Conservation (phyloP, 1,140 invertebrate genomes). For the Penaeus indicus region DNA sequence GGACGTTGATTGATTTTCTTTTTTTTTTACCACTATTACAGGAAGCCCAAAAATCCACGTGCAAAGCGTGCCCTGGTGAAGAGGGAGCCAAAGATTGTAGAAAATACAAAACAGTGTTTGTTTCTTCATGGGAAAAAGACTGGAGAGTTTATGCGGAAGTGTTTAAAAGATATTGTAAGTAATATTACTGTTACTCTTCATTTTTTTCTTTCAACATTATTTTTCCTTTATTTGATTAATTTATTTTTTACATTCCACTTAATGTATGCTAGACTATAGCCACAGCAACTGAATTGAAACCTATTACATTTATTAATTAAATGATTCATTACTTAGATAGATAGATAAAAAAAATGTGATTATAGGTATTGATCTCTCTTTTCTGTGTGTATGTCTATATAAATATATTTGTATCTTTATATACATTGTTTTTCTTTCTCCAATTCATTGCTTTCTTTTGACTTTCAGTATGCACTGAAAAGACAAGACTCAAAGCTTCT, state of each 20-base stretch:
- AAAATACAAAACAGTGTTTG: constrained; percentile 87
- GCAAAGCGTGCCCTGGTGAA: constrained; percentile 87
- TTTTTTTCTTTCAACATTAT: constrained; percentile 24
- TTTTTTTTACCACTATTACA: constrained; percentile 69
- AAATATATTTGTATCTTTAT: not conserved
- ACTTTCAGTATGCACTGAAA: constrained; percentile 81
- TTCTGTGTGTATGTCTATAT: not conserved
- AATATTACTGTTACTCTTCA: constrained; percentile 31
- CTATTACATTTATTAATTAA: too few relatives aligned
- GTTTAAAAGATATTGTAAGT: constrained; percentile 88
- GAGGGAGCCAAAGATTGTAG: constrained; percentile 88
- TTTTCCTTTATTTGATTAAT: not conserved
- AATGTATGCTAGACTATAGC: too few relatives aligned
- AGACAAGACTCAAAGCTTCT: constrained; percentile 86
- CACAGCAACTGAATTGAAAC: too few relatives aligned
- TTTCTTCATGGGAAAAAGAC: constrained; percentile 90
- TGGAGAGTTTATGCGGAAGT: constrained; percentile 80
- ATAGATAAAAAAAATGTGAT: too few relatives aligned
- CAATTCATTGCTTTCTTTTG: constrained; percentile 68
- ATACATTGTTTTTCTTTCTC: not conserved
- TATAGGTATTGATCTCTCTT: too few relatives aligned
- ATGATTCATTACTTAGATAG: too few relatives aligned
- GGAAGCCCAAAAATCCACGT: constrained; percentile 89
- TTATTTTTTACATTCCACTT: too few relatives aligned
- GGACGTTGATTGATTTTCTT: not conserved